A percentile compares a stretch with the other conserved stretches of the same genome.
These are phyloP conservation scores for Ophioderma brevispina DNA, from an alignment of 35 echinoderm and acorn worm species.

Conservation along the genomic window DNA sequence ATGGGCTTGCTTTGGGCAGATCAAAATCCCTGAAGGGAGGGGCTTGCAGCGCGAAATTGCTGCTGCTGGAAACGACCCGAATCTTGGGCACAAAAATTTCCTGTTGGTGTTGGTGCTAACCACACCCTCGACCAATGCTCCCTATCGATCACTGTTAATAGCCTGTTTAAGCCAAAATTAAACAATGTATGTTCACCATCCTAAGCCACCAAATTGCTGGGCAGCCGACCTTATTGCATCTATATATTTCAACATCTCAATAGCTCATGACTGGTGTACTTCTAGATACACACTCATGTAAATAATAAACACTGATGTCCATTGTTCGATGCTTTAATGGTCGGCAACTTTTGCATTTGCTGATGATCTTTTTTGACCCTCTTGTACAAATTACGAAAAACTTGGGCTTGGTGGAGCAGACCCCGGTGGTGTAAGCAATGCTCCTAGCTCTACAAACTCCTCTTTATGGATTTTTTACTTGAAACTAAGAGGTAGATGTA, in stretches of 20 bases:
- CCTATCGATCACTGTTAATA: not conserved
- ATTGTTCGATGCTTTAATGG: not conserved
- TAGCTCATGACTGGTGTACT: not conserved
- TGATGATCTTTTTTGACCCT: not conserved
- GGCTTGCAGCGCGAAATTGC: not conserved
- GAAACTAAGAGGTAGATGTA: not conserved
- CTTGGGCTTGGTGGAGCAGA: not conserved
- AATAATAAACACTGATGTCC: slow-evolving; percentile 16
- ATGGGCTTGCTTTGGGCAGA: not conserved
- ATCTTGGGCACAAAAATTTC: not conserved
- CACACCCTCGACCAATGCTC: not conserved
- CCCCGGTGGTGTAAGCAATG: not conserved
- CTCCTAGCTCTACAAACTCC: slow-evolving; percentile 5
- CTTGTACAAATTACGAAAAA: not conserved
- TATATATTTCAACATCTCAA: slow-evolving; percentile 40
- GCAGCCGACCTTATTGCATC: slow-evolving; percentile 16
- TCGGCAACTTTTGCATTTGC: not conserved
- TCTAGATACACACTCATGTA: slow-evolving; percentile 3
- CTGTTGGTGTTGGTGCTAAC: not conserved
- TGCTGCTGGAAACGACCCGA: not conserved
- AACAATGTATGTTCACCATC: not conserved
- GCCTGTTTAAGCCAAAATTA: not conserved
- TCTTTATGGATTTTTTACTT: slow-evolving; percentile 13
- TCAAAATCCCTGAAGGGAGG: too few species aligned
- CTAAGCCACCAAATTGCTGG: not conserved